Evolutionary conservation across 2,888 invertebrate species (phyloP), one percentile per base, ranked within the genome.

Genomic region (Polylopha cassiicola): DNA sequence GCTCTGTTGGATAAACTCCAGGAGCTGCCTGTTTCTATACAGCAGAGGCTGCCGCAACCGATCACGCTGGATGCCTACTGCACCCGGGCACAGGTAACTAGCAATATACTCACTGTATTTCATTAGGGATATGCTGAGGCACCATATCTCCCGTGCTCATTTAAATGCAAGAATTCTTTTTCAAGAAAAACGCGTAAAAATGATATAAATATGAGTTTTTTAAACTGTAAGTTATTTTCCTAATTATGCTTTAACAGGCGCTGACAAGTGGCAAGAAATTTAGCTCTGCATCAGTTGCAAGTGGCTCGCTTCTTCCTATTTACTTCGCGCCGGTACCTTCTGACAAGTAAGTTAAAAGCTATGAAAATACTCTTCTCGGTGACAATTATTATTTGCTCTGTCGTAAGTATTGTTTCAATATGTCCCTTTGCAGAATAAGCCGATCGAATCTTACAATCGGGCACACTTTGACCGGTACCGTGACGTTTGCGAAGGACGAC

Each of bases 401-500:
- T 7, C 6, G 30, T 50, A 49, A 28, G 11, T 54, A 18, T 42
- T 46, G 17, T 7, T 11, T n/a, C 4, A 34, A 16, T 22, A 17
- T 5, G n/a, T 8, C 15, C 2, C 4, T 10, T 54, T 55, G 18
- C 61, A 86, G 87, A 42, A 61, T 84, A 0, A 55, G 62, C 37
- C 66, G 80, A 0, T 62, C 66, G 23, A 79, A 71, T 51, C 51
- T 78, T 8, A 42, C 64, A 1, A 43, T 68, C 22, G 95, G 94
- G 4, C 90, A 93, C 51, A 92, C 92, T 73, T 87, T 98, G 39
- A 85, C 89, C 49, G 98, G 98, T 37, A 84, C 88, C 4, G 77
- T 97, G 48, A 89, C 92, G 2, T 91, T 94, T 65, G 90, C 92
- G 10, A 95, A 95, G 75, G 97, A 97, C 74, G 98, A 98, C 66